phyloP scores from a whole-genome alignment of 2,888 invertebrate species.

The Homarus gammarus region DNA sequence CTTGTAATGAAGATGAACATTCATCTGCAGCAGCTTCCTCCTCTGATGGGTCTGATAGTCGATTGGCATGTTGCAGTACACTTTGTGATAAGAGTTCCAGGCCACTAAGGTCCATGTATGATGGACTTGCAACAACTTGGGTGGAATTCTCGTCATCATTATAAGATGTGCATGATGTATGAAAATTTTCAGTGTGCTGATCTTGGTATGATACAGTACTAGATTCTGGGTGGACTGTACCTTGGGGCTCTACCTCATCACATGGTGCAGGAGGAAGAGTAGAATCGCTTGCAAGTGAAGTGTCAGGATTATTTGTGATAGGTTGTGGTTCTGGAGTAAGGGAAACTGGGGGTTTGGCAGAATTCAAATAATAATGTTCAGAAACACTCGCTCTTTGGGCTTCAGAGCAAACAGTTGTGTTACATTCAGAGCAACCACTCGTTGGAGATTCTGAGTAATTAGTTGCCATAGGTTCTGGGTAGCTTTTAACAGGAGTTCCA shows the following conservation, averaged over 20 bases:
- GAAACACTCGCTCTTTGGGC: conserved; percentile 6
- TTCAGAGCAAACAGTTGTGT: background rate
- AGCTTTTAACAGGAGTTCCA: background rate
- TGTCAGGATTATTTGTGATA: background rate
- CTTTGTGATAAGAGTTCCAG: conserved; percentile 69
- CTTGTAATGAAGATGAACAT: background rate
- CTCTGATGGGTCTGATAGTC: conserved; percentile 29
- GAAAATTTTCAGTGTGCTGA: background rate
- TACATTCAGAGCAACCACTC: background rate
- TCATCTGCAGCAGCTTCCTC: background rate
- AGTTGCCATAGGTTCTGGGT: conserved; percentile 5
- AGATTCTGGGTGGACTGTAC: conserved; percentile 17
- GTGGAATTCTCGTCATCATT: background rate
- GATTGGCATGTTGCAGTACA: conserved; percentile 62
- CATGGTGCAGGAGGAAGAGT: background rate
- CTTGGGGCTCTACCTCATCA: background rate
- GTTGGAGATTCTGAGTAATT: background rate
- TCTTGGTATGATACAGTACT: background rate
- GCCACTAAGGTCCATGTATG: conserved; percentile 66
- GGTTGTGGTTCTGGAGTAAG: conserved; percentile 12
- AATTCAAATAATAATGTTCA: background rate
- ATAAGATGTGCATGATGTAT: conserved; percentile 1
- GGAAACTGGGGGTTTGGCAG: conserved; percentile 2
- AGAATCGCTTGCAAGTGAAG: background rate
- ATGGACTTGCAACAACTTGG: background rate